phyloP scores from a whole-genome alignment of 2,113 vertebrate genomes.

The Peucedramus taeniatus region DNA sequence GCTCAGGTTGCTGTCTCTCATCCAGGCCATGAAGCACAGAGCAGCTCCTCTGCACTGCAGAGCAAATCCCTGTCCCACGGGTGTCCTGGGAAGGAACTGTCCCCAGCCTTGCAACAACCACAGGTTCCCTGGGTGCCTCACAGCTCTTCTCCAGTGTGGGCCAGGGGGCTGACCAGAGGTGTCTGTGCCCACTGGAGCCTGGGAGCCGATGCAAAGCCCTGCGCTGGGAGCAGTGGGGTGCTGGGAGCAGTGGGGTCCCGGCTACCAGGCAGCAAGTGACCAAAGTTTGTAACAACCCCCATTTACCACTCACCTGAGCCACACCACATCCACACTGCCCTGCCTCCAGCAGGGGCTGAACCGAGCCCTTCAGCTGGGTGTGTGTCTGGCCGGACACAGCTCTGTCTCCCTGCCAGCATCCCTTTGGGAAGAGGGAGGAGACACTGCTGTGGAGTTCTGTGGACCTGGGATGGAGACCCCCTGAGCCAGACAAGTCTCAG shows the following conservation, averaged over 20 bases:
- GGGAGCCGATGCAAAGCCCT: not conserved
- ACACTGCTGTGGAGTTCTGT: not conserved
- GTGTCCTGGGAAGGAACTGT: not conserved
- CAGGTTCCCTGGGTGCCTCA: not conserved
- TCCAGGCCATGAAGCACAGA: not conserved
- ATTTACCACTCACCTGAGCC: not conserved
- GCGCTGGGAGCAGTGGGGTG: not conserved
- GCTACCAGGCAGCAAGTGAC: not conserved
- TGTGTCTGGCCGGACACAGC: rapidly evolving
- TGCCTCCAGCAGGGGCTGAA: not conserved
- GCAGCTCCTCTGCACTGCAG: not conserved
- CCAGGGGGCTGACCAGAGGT: not conserved
- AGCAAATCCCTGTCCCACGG: not conserved
- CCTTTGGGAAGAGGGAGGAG: not conserved
- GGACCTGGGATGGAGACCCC: not conserved
- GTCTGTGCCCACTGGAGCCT: not conserved
- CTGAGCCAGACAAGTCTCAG: not conserved
- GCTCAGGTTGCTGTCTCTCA: not conserved
- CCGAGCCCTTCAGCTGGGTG: rapidly evolving
- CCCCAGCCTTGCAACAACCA: not conserved
- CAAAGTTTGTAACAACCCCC: not conserved
- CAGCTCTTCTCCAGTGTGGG: not conserved
- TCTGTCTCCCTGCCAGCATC: not conserved
- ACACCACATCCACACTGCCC: rapidly evolving
- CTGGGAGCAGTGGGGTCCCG: not conserved